Conservation (phyloP, 1,140 invertebrate genomes). For the Hylyphantes graminicola region DNA sequence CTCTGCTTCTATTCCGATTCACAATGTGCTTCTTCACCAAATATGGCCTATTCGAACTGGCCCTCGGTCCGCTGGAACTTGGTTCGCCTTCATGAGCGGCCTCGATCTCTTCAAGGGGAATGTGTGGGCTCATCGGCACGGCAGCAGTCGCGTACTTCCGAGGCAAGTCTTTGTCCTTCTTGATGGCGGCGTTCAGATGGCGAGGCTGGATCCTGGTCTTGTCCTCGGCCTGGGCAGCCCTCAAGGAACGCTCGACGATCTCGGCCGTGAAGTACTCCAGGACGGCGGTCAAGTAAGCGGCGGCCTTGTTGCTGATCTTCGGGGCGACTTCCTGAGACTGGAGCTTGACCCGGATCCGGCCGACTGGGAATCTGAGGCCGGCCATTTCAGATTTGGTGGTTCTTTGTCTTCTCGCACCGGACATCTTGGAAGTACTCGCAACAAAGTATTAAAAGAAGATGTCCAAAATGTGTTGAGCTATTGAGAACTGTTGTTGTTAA, state of each 20-base stretch:
- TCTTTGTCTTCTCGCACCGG: too few species aligned
- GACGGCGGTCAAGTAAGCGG: slow-evolving; percentile 18
- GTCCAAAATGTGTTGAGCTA: too few species aligned
- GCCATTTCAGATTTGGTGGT: neutral
- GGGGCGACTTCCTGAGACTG: neutral
- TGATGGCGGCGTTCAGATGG: slow-evolving; percentile 18
- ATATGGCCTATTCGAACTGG: too few species aligned
- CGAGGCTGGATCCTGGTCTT: neutral
- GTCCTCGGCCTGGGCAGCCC: neutral
- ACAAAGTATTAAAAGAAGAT: too few species aligned
- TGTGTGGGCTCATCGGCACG: neutral
- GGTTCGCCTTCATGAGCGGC: too few species aligned
- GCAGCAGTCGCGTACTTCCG: neutral
- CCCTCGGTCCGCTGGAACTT: too few species aligned
- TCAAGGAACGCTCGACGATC: slow-evolving; percentile 5
- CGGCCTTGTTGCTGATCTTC: neutral
- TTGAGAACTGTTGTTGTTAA: too few species aligned
- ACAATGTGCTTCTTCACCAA: too few species aligned
- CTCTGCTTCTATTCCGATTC: too few species aligned
- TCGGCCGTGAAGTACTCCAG: slow-evolving; percentile 10
- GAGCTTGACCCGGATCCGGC: slow-evolving; percentile 9
- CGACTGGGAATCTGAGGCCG: slow-evolving; percentile 17
- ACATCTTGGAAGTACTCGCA: too few species aligned
- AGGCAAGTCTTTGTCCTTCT: neutral
- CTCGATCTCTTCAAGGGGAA: too few species aligned